Evolutionary conservation across 1,140 invertebrate genomes (phyloP).

Genomic region (Drosophila nannoptera): DNA sequence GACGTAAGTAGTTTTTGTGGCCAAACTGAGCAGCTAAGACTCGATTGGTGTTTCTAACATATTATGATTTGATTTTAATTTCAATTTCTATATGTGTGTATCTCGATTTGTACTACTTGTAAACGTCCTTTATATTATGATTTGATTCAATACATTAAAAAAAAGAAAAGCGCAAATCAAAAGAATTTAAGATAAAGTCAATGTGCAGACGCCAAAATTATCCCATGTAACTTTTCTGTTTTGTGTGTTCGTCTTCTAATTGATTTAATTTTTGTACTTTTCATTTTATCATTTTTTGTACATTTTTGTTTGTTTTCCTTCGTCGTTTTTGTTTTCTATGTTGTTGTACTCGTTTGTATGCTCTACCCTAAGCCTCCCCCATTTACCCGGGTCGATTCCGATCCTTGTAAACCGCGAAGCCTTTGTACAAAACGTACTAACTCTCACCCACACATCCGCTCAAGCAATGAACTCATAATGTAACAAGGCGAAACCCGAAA

Average conservation of each 20-base stretch:
- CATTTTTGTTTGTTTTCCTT: conserved; percentile 42
- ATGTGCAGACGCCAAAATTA: conserved; percentile 44
- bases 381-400: conserved; percentile 6
- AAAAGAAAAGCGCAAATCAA: conserved; percentile 34
- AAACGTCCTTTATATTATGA: conserved; percentile 8
- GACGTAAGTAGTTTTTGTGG: conserved; percentile 82
- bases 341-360: conserved; percentile 56
- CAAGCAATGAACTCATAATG: conserved; percentile 29
- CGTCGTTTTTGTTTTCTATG: conserved; percentile 65
- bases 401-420: conserved; percentile 5
- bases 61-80: conserved; percentile 39
- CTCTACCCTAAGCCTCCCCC: conserved; percentile 8
- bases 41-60: conserved; percentile 61
- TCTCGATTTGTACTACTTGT: neutral
- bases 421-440: conserved; percentile 25
- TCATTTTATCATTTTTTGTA: conserved; percentile 46
- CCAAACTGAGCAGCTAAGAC: conserved; percentile 54
- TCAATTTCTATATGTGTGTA: conserved; percentile 35
- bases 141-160: conserved; percentile 37
- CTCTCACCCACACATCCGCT: conserved; percentile 2
- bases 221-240: conserved; percentile 40
- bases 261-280: conserved; percentile 49
- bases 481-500: conserved; percentile 8
- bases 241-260: conserved; percentile 61
- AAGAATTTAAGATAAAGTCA: conserved; percentile 39